These are phyloP conservation scores for Crematogaster levior DNA, from an alignment of 2,888 invertebrate genomes.

Conservation along the genomic window DNA sequence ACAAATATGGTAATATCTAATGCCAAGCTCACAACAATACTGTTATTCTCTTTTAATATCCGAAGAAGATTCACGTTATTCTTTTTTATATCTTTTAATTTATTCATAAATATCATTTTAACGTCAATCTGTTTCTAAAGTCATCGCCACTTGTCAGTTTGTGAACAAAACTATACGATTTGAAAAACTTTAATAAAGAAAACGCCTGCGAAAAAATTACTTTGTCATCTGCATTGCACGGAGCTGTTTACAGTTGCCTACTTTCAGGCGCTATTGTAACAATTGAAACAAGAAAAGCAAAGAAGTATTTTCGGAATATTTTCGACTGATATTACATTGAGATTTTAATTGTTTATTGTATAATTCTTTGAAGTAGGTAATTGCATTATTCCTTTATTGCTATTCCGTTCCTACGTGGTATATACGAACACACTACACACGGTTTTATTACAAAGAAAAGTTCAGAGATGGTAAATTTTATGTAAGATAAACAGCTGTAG, in stretches of 20 bases:
- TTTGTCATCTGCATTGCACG: not conserved
- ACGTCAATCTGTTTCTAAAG: not conserved
- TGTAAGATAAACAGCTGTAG: not conserved
- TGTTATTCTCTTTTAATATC: not conserved
- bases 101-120: not conserved
- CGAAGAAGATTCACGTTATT: not conserved
- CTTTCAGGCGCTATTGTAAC: not conserved
- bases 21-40: not conserved
- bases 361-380: not conserved
- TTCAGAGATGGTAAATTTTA: not conserved
- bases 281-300: not conserved
- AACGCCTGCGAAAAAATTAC: not conserved
- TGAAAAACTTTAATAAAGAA: not conserved
- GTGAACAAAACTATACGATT: not conserved
- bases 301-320: not conserved
- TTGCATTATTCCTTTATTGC: not conserved
- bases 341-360: not conserved
- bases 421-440: not conserved
- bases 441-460: not conserved
- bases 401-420: not conserved
- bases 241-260: constrained; percentile 17
- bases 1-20: not conserved
- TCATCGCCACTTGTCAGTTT: not conserved
- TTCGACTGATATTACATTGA: not conserved
- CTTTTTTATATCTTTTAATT: not conserved